Base-by-base conservation (phyloP, 2,797 vertebrate genomes). In the Alectoris magna region DNA sequence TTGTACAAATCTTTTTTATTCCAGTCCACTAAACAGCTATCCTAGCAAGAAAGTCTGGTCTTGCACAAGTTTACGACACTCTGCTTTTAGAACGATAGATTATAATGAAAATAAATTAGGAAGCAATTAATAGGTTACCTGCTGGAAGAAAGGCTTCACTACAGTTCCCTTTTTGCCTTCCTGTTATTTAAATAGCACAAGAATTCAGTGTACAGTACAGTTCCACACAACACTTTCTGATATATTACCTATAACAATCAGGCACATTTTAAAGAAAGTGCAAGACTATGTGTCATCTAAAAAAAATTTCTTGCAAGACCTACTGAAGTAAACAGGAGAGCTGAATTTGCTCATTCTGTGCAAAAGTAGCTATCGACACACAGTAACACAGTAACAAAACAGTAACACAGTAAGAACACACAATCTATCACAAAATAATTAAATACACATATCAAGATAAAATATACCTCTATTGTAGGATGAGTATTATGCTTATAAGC, bases 401-500 rank as follows among this genome's bases (percentile, higher is more conserved):
- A 34, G 34, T 34, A 34, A 68, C 63, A 77, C 10, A 29, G 48
- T 6, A 41, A 92, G 60, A 91, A 72, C 26, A 84, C 67, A 31
- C 6, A 59, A 58, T 27, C 22, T 75, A 51, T 16, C 77, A 71
- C 58, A 84, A 87, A 64, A 58, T 31, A 64, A 85, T 48, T 56
- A 81, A 58, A 69, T n/a, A 67, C 4, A 73, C 17, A 58, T 44
- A 92, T 53, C 93, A 72, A 56, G 60, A 71, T 58, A 82, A 94
- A 24, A 92, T 91, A 93, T 98, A 99, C 99, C 99, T 99, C 99
- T 97, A 99, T 99, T 46, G 99, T 99, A 87, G 99, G 98, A 97
- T 99, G 99, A 49, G 99, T 99, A 96, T 99, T 99, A 98, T 99
- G 99, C 97, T 99, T 99, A 96, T 99, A 99, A 96, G 99, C 99